These are phyloP conservation scores for Cataglyphis cursor DNA, from an alignment of 2,888 invertebrate genomes.

Conservation along the genomic window DNA sequence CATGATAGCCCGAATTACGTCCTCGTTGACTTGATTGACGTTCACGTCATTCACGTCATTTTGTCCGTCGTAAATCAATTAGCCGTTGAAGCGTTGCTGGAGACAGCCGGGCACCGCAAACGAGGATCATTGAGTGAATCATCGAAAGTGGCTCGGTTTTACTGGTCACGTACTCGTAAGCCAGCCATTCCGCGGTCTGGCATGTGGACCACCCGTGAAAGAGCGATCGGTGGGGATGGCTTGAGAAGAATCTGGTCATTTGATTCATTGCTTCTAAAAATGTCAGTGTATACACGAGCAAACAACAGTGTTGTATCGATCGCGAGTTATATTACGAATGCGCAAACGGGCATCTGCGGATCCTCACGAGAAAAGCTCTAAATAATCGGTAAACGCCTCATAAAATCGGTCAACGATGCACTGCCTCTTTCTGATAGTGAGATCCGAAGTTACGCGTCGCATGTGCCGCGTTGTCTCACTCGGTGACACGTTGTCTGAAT, in stretches of 20 bases:
- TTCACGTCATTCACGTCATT: slow-evolving; percentile 33
- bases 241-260: slow-evolving; percentile 14
- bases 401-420: slow-evolving; percentile 31
- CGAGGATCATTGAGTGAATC: slow-evolving; percentile 67
- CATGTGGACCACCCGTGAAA: slow-evolving; percentile 65
- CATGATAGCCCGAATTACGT: neutral
- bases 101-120: slow-evolving; percentile 65
- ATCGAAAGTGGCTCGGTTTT: slow-evolving; percentile 68
- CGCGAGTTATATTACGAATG: slow-evolving; percentile 1
- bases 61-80: slow-evolving; percentile 60
- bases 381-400: slow-evolving; percentile 42
- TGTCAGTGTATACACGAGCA: slow-evolving; percentile 31
- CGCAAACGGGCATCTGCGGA: neutral
- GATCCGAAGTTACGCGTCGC: neutral
- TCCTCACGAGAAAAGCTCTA: neutral
- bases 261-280: slow-evolving; percentile 61
- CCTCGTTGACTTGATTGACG: slow-evolving; percentile 2
- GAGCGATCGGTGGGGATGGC: neutral
- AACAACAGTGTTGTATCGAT: slow-evolving; percentile 31
- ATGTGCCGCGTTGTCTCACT: neutral
- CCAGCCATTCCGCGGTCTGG: slow-evolving; percentile 43
- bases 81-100: slow-evolving; percentile 53
- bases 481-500: slow-evolving; percentile 26
- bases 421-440: slow-evolving; percentile 1
- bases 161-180: slow-evolving; percentile 58